Base-by-base conservation (phyloP, 2,113 vertebrate species). In the Sturnus vulgaris region DNA sequence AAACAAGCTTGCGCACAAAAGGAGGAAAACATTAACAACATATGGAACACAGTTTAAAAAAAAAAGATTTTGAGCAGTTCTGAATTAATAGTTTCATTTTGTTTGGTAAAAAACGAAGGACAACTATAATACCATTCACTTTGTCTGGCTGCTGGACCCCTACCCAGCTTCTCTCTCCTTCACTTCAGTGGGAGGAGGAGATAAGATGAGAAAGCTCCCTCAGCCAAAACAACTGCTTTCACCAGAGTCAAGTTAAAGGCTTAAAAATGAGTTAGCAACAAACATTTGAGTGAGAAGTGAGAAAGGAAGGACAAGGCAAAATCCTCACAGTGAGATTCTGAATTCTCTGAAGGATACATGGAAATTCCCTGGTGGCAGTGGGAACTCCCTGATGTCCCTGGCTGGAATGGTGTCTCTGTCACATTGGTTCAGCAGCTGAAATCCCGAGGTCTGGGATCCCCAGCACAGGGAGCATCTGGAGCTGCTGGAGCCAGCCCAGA, bases 251-350 rank as follows among this genome's bases (percentile, higher is more conserved):
- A 22, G 27, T 0, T 46, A 16, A 82, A 61, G 46, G 15, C n/a
- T 82, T 71, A 40, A 23, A 85, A 64, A 77, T 15, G 4, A 73
- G 11, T 40, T 57, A 57, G 8, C 25, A 30, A 9, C 21, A 59
- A 76, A 35, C 1, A 16, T 31, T 40, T 0, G 2, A 7, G 0
- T 8, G 47, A 78, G 10, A 60, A 2, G 7, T 73, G 25, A 49
- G 23, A 89, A 59, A 78, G 27, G 57, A 80, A 40, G 42, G 16
- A 68, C 0, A 9, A 44, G 44, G 12, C 9, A 49, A 85, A 82
- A 76, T 50, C 12, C 70, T 47, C 7, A 39, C 11, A 47, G 30
- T 22, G 42, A 76, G 27, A 64, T 37, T 5, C 9, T 84, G 44
- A 13, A 16, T 59, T 71, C 20, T 15, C 3, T 15, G 12, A 20